Conservation (phyloP, 2,888 invertebrate genomes). For the Thymelicus lineola region DNA sequence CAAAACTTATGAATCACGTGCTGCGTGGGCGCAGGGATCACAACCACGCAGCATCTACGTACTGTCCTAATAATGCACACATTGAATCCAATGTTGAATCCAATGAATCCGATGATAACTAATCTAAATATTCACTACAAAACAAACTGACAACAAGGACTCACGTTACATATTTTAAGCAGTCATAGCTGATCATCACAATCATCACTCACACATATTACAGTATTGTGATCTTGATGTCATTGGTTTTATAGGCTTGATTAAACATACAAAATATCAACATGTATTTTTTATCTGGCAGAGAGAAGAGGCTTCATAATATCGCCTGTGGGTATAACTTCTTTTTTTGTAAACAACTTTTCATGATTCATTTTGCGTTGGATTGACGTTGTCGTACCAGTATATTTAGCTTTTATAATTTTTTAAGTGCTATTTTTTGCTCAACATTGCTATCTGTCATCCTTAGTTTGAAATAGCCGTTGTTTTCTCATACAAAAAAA, state of each 20-base stretch:
- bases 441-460: too few relatives aligned
- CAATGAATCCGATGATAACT: constrained; percentile 53
- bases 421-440: too few relatives aligned
- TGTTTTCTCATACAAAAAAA: too few relatives aligned
- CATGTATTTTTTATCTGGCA: too few relatives aligned
- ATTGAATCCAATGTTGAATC: constrained; percentile 63
- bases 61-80: constrained; percentile 61
- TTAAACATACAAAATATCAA: too few relatives aligned
- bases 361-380: too few relatives aligned
- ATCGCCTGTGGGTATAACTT: too few relatives aligned
- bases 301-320: too few relatives aligned
- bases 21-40: constrained; percentile 67
- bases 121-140: constrained; percentile 58
- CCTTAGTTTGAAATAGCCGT: too few relatives aligned
- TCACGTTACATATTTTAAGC: constrained; percentile 1
- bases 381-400: too few relatives aligned
- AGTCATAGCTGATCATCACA: not conserved
- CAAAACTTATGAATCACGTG: constrained; percentile 77
- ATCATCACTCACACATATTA: not conserved
- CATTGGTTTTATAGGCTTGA: not conserved
- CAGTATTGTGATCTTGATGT: not conserved
- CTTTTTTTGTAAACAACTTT: too few relatives aligned
- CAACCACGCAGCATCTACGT: constrained; percentile 64
- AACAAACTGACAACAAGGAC: constrained; percentile 50
- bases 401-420: too few relatives aligned